Evolutionary conservation across 2,113 vertebrate species (phyloP), one percentile per base, ranked within the genome.

Genomic region (Verasper variegatus): DNA sequence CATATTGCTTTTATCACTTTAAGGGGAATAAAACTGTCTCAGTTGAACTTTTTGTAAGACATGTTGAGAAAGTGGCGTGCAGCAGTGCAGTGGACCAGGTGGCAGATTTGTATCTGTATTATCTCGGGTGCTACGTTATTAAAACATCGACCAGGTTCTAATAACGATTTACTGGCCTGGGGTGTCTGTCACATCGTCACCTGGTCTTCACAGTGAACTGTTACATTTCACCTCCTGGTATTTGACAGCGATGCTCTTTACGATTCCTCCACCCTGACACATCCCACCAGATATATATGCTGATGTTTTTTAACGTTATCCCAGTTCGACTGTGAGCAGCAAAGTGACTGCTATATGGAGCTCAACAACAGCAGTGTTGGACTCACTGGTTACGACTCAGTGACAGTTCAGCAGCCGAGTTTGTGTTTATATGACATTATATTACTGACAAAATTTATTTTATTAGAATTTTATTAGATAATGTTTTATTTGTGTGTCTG

Each of bases 141-240:
- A 6, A 17, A 51, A 18, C 1, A 4, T 6, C 4, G 47, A 51
- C 18, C 15, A 51, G 15, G 47, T 51, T 18, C 18, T 17, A 51
- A 42, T 42, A 42, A 42, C 2, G 12, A 42, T 51, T 17, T 51
- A 17, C 47, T 51, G 18, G 47, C 47, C 40, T 42, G 12, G 12
- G 7, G 17, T 4, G 51, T 54, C 13, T 54, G 17, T 52, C 40
- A 42, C 40, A 3, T 42, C 40, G 49, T 49, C 73, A 74, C 67
- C 18, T n/a, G 63, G 61, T 82, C 78, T 84, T 87, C 61, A 70
- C 81, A 82, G 67, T 62, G 11, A 60, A 56, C 74, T 88, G 89
- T 35, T 57, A 80, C 76, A 87, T 88, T 91, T 88, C 80, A 82
- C 17, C 60, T 58, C 58, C 13, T 80, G 69, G 56, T 67, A 35